A percentile compares a stretch with the other conserved stretches of the same genome.
Conservation (phyloP, 2,797 vertebrate genomes). For the Coluber constrictor region DNA sequence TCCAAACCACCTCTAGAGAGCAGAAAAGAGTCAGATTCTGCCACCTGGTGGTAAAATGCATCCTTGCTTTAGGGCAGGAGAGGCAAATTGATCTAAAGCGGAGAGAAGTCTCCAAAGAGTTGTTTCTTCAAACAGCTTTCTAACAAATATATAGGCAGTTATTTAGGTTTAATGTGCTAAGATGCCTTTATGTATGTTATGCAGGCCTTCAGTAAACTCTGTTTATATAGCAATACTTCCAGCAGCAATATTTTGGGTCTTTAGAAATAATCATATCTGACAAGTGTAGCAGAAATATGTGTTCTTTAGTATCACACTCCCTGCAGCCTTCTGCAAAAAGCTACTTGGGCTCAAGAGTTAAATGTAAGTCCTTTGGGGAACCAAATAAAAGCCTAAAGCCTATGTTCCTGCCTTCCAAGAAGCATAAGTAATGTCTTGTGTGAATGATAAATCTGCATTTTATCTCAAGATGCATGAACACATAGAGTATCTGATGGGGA, state of each 20-base stretch:
- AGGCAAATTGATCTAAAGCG: not conserved
- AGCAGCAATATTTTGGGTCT: slow-evolving; percentile 10
- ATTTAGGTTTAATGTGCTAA: slow-evolving; percentile 18
- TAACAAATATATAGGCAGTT: not conserved
- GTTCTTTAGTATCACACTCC: slow-evolving; percentile 14
- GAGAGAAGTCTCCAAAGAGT: not conserved
- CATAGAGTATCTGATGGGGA: not conserved
- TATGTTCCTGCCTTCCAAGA: not conserved
- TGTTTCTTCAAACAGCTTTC: not conserved
- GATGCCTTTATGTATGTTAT: not conserved
- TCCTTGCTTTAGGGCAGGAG: not conserved
- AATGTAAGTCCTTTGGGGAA: slow-evolving; percentile 1
- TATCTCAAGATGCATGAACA: not conserved
- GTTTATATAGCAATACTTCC: not conserved
- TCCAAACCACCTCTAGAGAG: not conserved
- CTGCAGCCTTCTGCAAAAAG: slow-evolving; percentile 13
- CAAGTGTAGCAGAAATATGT: slow-evolving; percentile 23
- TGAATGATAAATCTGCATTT: not conserved
- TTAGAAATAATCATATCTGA: slow-evolving; percentile 35
- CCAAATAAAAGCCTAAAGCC: not conserved
- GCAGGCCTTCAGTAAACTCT: not conserved
- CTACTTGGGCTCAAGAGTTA: slow-evolving; percentile 18
- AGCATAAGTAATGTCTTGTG: not conserved
- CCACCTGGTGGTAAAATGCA: not conserved
- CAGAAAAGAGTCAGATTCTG: not conserved